These are phyloP conservation scores for Didymodactylos carnosus DNA, from an alignment of 2,888 invertebrate species.

Conservation along the genomic window DNA sequence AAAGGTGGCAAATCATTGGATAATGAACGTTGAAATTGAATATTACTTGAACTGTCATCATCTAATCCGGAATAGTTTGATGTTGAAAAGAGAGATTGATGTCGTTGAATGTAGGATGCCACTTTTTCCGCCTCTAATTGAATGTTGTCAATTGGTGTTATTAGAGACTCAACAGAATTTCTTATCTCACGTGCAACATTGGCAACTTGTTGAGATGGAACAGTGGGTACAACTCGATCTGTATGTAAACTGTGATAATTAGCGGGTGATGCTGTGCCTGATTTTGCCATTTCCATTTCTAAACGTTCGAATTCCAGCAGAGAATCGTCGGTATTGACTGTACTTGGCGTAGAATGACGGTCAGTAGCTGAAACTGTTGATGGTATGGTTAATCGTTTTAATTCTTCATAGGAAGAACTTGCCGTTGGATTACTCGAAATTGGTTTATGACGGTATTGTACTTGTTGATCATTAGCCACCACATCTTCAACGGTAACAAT, in stretches of 20 bases:
- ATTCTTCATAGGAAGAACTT: too few relatives aligned
- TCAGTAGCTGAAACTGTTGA: too few relatives aligned
- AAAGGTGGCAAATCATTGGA: too few relatives aligned
- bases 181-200: not conserved
- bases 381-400: too few relatives aligned
- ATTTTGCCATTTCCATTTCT: not conserved
- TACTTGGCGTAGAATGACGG: not conserved
- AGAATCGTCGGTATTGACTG: not conserved
- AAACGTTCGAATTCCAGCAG: not conserved
- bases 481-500: too few relatives aligned
- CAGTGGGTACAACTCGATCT: too few relatives aligned
- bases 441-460: not conserved
- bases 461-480: not conserved
- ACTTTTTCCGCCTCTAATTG: not conserved
- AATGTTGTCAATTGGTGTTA: not conserved
- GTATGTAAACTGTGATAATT: not conserved
- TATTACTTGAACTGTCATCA: too few relatives aligned
- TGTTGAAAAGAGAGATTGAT: too few relatives aligned
- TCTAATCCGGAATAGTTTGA: too few relatives aligned
- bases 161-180: not conserved
- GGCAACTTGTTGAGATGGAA: not conserved
- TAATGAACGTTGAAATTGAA: too few relatives aligned
- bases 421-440: too few relatives aligned
- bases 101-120: not conserved
- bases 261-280: too few relatives aligned